Percentiles rank a stretch among this genome's conserved stretches.
Evolutionary conservation across 2,113 vertebrate species (phyloP).

Genomic region (Tragulus kanchil): DNA sequence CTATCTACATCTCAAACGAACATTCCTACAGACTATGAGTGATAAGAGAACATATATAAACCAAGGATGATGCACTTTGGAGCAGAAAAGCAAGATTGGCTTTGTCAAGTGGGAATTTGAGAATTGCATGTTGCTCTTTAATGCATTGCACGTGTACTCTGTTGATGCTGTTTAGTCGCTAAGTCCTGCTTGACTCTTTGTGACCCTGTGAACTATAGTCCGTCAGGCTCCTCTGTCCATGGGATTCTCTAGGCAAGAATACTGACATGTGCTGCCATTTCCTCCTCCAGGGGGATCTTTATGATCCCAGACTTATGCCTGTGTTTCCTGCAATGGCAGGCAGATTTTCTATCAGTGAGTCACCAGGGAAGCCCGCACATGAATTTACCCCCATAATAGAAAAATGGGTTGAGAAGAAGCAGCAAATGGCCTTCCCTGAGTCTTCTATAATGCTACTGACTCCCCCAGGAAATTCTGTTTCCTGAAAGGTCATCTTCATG

Average conservation of each 20-base stretch:
- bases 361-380: neutral
- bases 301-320: neutral
- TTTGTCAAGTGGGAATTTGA: neutral
- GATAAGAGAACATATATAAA: neutral
- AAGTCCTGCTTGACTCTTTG: neutral
- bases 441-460: neutral
- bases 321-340: neutral
- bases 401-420: neutral
- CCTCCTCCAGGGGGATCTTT: neutral
- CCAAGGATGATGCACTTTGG: neutral
- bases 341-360: neutral
- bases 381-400: neutral
- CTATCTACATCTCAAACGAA: neutral
- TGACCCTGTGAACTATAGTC: neutral
- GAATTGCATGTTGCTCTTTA: neutral
- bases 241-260: neutral
- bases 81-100: neutral
- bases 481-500: neutral
- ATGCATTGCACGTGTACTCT: neutral
- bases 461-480: neutral
- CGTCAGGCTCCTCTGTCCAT: neutral
- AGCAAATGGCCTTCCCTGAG: neutral
- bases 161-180: neutral
- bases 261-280: neutral
- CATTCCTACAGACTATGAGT: neutral